Conservation (phyloP, 2,888 invertebrate genomes). For the Asteroscopus sphinx region DNA sequence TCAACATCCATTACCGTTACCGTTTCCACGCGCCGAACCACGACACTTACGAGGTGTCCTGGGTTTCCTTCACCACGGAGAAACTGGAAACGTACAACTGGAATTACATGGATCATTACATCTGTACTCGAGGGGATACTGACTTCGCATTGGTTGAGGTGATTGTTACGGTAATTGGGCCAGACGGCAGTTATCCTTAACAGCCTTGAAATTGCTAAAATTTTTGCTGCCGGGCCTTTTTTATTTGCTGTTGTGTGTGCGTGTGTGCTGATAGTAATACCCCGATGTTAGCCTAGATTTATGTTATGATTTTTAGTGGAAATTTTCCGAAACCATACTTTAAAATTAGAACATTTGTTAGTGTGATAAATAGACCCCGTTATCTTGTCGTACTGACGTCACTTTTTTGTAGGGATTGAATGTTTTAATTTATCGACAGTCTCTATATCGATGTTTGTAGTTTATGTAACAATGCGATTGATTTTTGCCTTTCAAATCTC, state of each 20-base stretch:
- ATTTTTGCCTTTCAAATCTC: too few relatives aligned
- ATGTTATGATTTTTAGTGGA: neutral
- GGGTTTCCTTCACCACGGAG: constrained; percentile 98
- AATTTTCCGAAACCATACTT: neutral
- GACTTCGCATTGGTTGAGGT: constrained; percentile 97
- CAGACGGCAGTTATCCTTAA: constrained; percentile 17
- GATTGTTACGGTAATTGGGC: constrained; percentile 61
- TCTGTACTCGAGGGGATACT: constrained; percentile 97
- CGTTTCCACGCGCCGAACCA: constrained; percentile 98
- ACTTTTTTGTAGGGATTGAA: too few relatives aligned
- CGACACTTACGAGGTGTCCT: constrained; percentile 97
- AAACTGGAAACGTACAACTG: constrained; percentile 98
- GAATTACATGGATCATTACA: constrained; percentile 99
- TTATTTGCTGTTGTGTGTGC: constrained; percentile 23
- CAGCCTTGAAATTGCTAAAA: constrained; percentile 27
- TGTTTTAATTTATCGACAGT: too few relatives aligned
- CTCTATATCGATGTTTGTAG: too few relatives aligned
- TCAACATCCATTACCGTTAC: constrained; percentile 97
- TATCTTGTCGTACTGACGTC: too few relatives aligned
- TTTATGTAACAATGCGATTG: too few relatives aligned
- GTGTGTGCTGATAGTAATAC: constrained; percentile 1
- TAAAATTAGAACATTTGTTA: too few relatives aligned
- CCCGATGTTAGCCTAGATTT: neutral
- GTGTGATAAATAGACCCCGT: too few relatives aligned
- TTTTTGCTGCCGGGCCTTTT: constrained; percentile 27